These are phyloP conservation scores for Hyperoplus immaculatus DNA, from an alignment of 2,797 vertebrate genomes.

Conservation along the genomic window DNA sequence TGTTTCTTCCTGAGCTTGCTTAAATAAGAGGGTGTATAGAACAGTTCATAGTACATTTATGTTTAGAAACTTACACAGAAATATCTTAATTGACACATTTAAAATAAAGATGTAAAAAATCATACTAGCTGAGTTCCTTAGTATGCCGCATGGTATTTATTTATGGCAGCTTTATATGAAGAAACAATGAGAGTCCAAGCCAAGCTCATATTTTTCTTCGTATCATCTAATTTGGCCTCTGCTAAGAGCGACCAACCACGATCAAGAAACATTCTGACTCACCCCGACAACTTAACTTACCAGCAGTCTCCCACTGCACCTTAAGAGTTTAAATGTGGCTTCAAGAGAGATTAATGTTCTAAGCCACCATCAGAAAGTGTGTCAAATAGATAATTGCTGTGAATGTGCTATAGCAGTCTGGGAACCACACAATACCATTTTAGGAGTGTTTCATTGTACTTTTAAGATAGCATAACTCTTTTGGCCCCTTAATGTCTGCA, in stretches of 20 bases:
- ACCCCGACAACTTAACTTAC: conserved; percentile 9
- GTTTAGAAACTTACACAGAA: no score
- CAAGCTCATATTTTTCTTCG: conserved; percentile 27
- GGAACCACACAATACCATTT: not conserved
- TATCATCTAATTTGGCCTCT: conserved; percentile 44
- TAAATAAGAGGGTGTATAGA: no score
- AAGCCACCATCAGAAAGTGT: conserved; percentile 2
- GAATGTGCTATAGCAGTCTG: not conserved
- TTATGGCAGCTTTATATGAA: conserved; percentile 29
- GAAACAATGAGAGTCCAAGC: conserved; percentile 14
- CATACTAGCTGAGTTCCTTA: no score
- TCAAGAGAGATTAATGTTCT: conserved; percentile 20
- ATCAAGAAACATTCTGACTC: conserved; percentile 38
- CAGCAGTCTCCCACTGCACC: not conserved
- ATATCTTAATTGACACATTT: no score
- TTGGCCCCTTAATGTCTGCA: not conserved
- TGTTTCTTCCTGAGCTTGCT: no score
- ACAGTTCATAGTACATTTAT: no score
- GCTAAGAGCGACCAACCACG: conserved; percentile 23
- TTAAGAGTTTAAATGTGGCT: not conserved
- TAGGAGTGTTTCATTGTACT: not conserved
- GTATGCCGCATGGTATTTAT: not conserved
- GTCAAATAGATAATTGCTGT: not conserved
- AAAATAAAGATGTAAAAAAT: no score
- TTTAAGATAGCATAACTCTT: conserved; percentile 16